phyloP scores from a whole-genome alignment of 2,888 invertebrate genomes.

The Tachina grossa region DNA sequence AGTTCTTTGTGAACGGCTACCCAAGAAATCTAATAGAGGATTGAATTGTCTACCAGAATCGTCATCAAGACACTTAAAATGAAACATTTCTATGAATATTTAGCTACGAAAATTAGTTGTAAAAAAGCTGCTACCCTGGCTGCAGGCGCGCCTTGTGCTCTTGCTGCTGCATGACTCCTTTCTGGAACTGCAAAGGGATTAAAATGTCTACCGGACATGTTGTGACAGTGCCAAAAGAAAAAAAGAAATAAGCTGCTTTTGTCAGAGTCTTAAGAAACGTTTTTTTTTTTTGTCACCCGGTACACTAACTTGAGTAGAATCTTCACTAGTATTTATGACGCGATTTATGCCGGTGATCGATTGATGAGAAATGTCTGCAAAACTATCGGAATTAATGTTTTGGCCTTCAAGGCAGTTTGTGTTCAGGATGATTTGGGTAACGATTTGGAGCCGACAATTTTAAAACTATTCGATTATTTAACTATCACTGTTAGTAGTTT shows the following conservation, averaged over 20 bases:
- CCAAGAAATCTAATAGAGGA: background rate
- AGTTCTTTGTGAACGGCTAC: background rate
- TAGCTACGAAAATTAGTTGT: background rate
- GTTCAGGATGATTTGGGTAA: background rate
- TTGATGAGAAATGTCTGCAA: background rate
- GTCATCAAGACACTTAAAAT: background rate
- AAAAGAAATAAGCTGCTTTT: too few relatives aligned
- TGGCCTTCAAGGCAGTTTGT: background rate
- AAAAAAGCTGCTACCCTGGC: background rate
- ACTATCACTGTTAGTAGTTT: slow-evolving; percentile 10
- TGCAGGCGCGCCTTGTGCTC: background rate
- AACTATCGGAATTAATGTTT: background rate
- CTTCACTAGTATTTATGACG: background rate
- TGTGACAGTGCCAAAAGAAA: too few relatives aligned
- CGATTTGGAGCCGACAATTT: background rate
- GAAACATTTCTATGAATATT: background rate
- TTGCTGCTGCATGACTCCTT: too few relatives aligned
- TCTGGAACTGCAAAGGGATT: too few relatives aligned
- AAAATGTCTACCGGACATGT: too few relatives aligned
- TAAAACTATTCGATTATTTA: background rate
- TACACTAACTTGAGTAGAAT: too few relatives aligned
- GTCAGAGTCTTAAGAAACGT: too few relatives aligned
- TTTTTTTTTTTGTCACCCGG: too few relatives aligned
- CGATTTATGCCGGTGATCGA: too few relatives aligned
- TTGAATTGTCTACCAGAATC: background rate